A percentile compares a stretch with the other conserved stretches of the same genome.
Evolutionary conservation across 1,140 invertebrate genomes (phyloP).

Genomic region (Armadillidium nasatum): DNA sequence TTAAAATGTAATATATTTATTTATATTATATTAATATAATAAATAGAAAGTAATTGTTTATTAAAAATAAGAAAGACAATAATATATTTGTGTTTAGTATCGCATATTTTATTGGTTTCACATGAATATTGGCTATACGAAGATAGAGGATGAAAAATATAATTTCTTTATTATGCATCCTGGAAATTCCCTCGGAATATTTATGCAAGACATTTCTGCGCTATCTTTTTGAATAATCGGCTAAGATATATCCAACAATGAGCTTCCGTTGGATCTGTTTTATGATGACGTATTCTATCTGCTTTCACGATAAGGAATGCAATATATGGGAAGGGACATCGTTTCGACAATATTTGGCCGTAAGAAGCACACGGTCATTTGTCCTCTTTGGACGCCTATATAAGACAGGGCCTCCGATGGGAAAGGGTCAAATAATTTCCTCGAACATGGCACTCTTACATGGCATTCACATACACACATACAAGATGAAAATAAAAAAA

Average conservation of each 20-base stretch:
- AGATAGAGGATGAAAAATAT: not conserved
- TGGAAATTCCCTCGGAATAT: not conserved
- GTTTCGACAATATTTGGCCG: not conserved
- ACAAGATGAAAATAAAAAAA: too few relatives aligned
- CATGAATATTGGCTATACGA: conserved; percentile 3
- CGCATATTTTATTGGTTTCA: not conserved
- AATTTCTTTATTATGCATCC: not conserved
- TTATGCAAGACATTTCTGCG: not conserved
- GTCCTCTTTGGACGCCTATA: not conserved
- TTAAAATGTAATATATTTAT: too few relatives aligned
- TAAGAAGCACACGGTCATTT: not conserved
- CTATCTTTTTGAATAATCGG: conserved; percentile 2
- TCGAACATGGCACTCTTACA: not conserved
- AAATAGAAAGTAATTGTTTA: too few relatives aligned
- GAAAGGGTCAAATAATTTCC: not conserved
- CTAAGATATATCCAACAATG: conserved; percentile 13
- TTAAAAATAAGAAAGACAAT: too few relatives aligned
- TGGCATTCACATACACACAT: too few relatives aligned
- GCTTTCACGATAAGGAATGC: not conserved
- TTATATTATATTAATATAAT: too few relatives aligned
- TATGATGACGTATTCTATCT: conserved; percentile 5
- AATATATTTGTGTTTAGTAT: not conserved
- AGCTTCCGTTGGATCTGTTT: conserved; percentile 9
- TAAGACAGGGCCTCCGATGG: not conserved
- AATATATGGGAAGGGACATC: not conserved